Base-by-base conservation (phyloP, 2,888 invertebrate genomes). In the Drosophila neotestacea region DNA sequence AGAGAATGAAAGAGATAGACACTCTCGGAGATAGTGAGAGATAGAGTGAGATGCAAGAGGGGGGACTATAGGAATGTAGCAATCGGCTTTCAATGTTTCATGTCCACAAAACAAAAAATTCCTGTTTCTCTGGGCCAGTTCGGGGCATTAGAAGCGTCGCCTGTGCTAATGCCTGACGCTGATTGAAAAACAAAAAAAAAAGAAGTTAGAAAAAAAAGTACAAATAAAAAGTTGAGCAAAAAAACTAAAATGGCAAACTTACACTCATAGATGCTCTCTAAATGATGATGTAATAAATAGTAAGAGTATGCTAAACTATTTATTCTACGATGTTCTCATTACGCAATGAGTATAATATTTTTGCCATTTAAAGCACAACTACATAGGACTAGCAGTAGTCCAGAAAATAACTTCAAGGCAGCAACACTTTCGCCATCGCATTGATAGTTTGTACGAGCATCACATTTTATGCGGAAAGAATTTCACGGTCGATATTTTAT, bases 51-150 rank as follows among this genome's bases (percentile, higher is more conserved):
- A 36, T 56, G 51, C 36, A 59, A 30, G 11, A 27, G 27, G n/a
- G 50, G 27, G 30, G 11, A 32, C 28, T 46, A 61, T 63, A 66
- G 77, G 83, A 86, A 83, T 77, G 85, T 72, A 68, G 88, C 86
- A 78, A 80, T 81, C 81, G 70, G 68, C 79, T 88, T 81, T 79
- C 77, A 77, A 72, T 80, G 75, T 64, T 69, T 68, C 65, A 70
- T 82, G 64, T 63, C 71, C 69, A 70, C 16, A n/a, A 55, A 54
- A 52, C 38, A 44, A 16, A 54, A 73, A 70, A 83, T 86, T 88
- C 81, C 81, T 81, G 88, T 88, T 88, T 75, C 51, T 78, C 36
- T 77, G 44, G 67, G 63, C 73, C 74, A 79, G 66, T 69, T 67
- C 27, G 48, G 13, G 66, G 77, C 84, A 88, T 77, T 83, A 88